phyloP scores from a whole-genome alignment of 2,797 vertebrate genomes.

The Phalloptychus januarius region DNA sequence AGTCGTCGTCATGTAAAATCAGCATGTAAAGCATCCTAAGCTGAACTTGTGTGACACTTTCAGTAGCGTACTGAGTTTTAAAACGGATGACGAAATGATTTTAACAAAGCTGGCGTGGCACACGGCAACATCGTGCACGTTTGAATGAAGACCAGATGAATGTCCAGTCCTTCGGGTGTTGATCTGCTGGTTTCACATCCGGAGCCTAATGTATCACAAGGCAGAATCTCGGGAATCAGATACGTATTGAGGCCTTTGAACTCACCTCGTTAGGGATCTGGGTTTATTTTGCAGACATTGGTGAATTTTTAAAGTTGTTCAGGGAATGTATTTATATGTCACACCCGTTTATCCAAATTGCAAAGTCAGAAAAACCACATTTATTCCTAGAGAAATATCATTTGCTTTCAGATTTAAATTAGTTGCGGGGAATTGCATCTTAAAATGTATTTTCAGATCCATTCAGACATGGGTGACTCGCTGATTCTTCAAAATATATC shows the following conservation, averaged over 20 bases:
- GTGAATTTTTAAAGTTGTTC: not conserved
- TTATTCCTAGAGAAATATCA: not conserved
- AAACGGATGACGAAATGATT: not conserved
- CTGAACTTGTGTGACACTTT: not conserved
- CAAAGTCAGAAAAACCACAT: not conserved
- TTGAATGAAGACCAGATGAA: constrained; percentile 22
- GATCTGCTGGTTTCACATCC: not conserved
- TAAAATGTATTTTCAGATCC: not conserved
- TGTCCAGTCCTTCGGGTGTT: not conserved
- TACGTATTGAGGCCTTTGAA: not conserved
- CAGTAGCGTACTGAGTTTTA: not conserved
- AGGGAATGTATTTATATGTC: not conserved
- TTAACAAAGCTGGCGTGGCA: not conserved
- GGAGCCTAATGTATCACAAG: constrained; percentile 1
- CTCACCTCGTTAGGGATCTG: not conserved
- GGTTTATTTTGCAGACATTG: not conserved
- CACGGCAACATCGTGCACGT: not conserved
- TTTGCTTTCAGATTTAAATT: not conserved
- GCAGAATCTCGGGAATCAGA: not conserved
- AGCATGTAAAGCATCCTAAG: constrained; percentile 57
- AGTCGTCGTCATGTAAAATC: constrained; percentile 5
- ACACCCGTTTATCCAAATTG: not conserved
- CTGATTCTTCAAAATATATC: not conserved
- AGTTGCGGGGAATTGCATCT: not conserved
- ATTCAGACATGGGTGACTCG: not conserved